These are phyloP conservation scores for Macrotrachela quadricornifera DNA, from an alignment of 1,140 invertebrate species.

Conservation along the genomic window DNA sequence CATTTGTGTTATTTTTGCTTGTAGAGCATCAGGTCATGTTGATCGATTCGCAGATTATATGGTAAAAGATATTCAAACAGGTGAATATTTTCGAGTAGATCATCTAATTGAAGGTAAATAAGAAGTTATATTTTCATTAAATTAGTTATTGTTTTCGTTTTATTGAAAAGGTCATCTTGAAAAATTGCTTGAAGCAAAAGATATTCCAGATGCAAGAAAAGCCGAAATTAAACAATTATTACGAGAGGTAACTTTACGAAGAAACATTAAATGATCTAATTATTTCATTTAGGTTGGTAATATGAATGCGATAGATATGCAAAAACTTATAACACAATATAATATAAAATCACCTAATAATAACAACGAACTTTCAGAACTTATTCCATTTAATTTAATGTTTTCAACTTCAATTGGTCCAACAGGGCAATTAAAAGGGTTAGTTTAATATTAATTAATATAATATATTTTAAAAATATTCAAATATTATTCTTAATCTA, in stretches of 20 bases:
- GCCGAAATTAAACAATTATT: conserved; percentile 19
- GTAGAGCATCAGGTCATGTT: not conserved
- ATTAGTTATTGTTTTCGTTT: conserved; percentile 13
- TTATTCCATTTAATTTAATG: conserved; percentile 95
- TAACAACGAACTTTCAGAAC: conserved; percentile 68
- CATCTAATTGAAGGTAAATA: not conserved
- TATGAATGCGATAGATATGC: conserved; percentile 68
- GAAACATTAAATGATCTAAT: not conserved
- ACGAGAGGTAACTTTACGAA: conserved; percentile 41
- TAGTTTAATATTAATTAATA: conserved; percentile 38
- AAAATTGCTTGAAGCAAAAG: conserved; percentile 54
- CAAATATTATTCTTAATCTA: conserved; percentile 15
- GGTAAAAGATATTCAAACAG: not conserved
- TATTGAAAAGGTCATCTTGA: conserved; percentile 45
- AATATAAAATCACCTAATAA: conserved; percentile 83
- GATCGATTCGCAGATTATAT: not conserved
- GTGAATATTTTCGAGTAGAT: not conserved
- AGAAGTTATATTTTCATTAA: not conserved
- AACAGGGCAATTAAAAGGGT: conserved; percentile 69
- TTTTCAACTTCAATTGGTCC: conserved; percentile 90
- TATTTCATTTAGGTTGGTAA: conserved; percentile 44
- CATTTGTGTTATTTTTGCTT: too few relatives aligned
- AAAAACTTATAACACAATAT: conserved; percentile 53
- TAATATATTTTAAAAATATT: conserved; percentile 51
- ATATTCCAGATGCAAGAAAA: not conserved